Conservation (phyloP, 2,888 invertebrate species). For the Schrankia costaestrigalis region DNA sequence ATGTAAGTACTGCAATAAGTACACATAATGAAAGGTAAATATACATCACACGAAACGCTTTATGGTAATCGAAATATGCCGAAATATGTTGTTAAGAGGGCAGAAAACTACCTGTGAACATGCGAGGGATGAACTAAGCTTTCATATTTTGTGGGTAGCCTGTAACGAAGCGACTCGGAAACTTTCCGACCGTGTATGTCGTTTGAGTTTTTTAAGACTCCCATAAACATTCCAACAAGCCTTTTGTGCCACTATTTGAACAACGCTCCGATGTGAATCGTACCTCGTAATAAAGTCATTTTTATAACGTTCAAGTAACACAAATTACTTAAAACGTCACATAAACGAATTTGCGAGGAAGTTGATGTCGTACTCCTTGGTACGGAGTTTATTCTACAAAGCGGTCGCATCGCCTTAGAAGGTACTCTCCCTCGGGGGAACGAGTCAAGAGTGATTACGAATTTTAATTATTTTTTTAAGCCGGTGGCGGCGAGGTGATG, state of each 20-base stretch:
- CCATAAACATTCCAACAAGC: constrained; percentile 65
- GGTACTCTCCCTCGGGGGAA: constrained; percentile 54
- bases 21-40: constrained; percentile 65
- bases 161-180: constrained; percentile 64
- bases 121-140: constrained; percentile 77
- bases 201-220: constrained; percentile 62
- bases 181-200: constrained; percentile 66
- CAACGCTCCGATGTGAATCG: constrained; percentile 45
- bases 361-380: constrained; percentile 44
- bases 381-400: constrained; percentile 40
- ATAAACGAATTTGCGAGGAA: constrained; percentile 52
- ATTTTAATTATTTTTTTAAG: constrained; percentile 82
- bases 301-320: constrained; percentile 53
- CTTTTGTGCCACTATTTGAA: constrained; percentile 60
- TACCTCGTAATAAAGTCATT: constrained; percentile 60
- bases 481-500: constrained; percentile 79
- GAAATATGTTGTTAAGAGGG: constrained; percentile 79
- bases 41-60: constrained; percentile 77
- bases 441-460: constrained; percentile 80
- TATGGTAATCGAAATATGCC: constrained; percentile 81
- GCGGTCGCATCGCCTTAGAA: constrained; percentile 45
- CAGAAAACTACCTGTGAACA: constrained; percentile 75
- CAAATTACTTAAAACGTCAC: constrained; percentile 50
- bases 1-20: constrained; percentile 51
- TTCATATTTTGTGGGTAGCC: constrained; percentile 70